A percentile compares a stretch with the other conserved stretches of the same genome.
Conservation (phyloP, 30 jellyfish, hydroid and myxozoan species). For the Cassiopea andromeda region DNA sequence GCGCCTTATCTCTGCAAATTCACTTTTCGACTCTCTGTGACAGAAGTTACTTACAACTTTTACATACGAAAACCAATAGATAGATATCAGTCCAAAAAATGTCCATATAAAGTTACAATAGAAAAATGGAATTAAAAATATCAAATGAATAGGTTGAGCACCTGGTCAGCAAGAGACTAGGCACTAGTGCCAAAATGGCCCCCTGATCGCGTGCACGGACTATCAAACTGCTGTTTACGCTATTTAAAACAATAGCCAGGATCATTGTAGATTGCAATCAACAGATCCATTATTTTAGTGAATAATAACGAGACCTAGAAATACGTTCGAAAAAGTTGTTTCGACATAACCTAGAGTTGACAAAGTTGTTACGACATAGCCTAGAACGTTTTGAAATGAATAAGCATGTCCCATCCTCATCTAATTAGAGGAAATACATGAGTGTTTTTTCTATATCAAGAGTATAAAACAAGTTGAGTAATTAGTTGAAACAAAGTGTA, state of each 20-base stretch:
- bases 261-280: too few relatives aligned
- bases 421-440: too few relatives aligned
- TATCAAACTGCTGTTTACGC: background rate
- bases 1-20: background rate
- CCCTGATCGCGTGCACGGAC: background rate
- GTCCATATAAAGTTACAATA: background rate
- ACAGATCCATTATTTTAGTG: too few relatives aligned
- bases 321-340: too few relatives aligned
- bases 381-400: too few relatives aligned
- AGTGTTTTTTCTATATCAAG: too few relatives aligned
- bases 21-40: background rate
- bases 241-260: background rate
- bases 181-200: background rate
- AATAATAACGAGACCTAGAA: too few relatives aligned
- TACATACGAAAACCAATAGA: background rate
- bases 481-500: too few relatives aligned
- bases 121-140: background rate
- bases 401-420: too few relatives aligned
- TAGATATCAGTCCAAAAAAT: background rate
- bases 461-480: too few relatives aligned
- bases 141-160: background rate
- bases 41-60: background rate
- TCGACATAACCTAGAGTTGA: too few relatives aligned
- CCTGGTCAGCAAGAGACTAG: background rate
- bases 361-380: too few relatives aligned